Evolutionary conservation across 1,140 invertebrate species (phyloP), one percentile per base, ranked within the genome.

Genomic region (Ceratoteleas bidentatus): DNA sequence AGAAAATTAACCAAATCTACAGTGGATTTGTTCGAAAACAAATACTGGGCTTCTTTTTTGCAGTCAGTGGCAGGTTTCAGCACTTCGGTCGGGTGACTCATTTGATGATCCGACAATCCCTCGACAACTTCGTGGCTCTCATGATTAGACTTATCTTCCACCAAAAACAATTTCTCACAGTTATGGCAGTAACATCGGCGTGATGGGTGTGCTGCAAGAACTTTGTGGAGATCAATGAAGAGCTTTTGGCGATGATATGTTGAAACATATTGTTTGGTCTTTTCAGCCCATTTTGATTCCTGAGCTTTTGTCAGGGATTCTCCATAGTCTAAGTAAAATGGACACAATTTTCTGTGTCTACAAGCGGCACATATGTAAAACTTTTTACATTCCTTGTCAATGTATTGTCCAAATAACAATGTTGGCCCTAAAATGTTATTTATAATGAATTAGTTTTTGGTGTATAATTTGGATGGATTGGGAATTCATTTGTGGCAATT

Each of bases 291-390:
- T 45, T 90, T 88, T 72, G 89, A 85, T 76, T 93, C 89, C 47
- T 92, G 88, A 81, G 78, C 70, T 86, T 93, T 92, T 45, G 89
- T 90, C 36, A 90, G 43, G 85, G 91, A 88, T 62, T 94, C 91
- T 45, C 92, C 92, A 84, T 93, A 90, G 50, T 93, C 91, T 11
- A 94, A 88, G 78, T 93, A 94, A 87, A 96, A 95, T 4, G 92
- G 91, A 84, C 96, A 97, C 0, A 94, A 89, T 86, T 96, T 96
- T 76, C 93, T 88, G 84, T 96, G 94, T 68, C 96, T 93, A 85
- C 94, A 96, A 2, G 95, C 96, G 1, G 97, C 94, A 88, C 97
- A 98, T 0, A 94, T 94, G 89, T 93, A 97, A 89, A 94, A 97
- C 72, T 92, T 92, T 16, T 92, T 89, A 34, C 92, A 88, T 73